These are phyloP conservation scores for Vanessa atalanta DNA, from an alignment of 1,140 invertebrate genomes.

Conservation along the genomic window DNA sequence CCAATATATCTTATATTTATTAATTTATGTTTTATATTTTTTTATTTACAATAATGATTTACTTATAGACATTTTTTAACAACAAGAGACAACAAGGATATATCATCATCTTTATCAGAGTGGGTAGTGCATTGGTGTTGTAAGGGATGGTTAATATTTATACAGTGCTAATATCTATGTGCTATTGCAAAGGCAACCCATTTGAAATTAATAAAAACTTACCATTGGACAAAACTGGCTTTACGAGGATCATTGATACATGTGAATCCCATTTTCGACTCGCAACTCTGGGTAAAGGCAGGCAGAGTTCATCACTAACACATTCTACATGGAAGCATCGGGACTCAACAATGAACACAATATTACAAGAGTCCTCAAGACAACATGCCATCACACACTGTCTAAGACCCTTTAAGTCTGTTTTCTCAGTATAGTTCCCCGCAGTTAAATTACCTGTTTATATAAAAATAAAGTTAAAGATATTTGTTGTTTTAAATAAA, in stretches of 20 bases:
- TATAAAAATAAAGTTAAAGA: too few species aligned
- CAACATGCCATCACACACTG: conserved; percentile 89
- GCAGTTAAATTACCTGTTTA: conserved; percentile 81
- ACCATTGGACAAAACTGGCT: conserved; percentile 80
- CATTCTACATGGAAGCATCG: conserved; percentile 90
- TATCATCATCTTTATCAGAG: too few species aligned
- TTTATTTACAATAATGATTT: too few species aligned
- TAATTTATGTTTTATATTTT: not conserved
- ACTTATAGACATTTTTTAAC: too few species aligned
- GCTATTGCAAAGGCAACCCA: too few species aligned
- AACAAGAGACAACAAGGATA: too few species aligned
- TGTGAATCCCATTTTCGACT: conserved; percentile 80
- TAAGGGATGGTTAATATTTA: too few species aligned
- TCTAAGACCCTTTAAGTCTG: conserved; percentile 80
- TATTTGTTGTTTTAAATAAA: not conserved
- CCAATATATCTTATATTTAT: not conserved
- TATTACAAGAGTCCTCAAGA: conserved; percentile 84
- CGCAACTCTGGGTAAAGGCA: conserved; percentile 83
- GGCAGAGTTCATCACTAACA: conserved; percentile 85
- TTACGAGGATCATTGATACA: conserved; percentile 89
- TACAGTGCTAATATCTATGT: too few species aligned
- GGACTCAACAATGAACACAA: conserved; percentile 88
- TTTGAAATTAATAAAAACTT: conserved; percentile 28
- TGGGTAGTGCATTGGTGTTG: too few species aligned
- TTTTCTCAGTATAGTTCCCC: conserved; percentile 83